These are phyloP conservation scores for Helostoma temminkii DNA, from an alignment of 2,797 vertebrate species.

Conservation along the genomic window DNA sequence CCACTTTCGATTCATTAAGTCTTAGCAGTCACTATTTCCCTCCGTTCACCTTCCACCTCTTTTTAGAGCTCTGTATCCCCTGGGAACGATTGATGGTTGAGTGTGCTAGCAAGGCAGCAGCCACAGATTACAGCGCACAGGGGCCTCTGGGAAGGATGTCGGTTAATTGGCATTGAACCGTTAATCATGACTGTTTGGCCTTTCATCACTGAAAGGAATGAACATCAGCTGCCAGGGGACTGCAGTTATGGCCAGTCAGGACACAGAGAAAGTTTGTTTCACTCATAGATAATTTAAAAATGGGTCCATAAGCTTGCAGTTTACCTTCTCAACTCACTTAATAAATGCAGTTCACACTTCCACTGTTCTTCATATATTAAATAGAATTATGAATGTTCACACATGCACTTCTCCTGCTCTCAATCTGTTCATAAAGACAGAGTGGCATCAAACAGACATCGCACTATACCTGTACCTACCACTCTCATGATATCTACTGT, in stretches of 20 bases:
- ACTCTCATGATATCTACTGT: neutral
- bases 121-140: conserved; percentile 69
- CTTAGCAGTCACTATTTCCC: conserved; percentile 18
- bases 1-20: conserved; percentile 59
- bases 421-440: neutral
- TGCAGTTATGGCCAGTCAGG: conserved; percentile 36
- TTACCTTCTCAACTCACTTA: neutral
- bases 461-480: neutral
- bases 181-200: conserved; percentile 72
- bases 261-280: conserved; percentile 62
- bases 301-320: neutral
- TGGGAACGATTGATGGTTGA: conserved; percentile 64
- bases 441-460: neutral
- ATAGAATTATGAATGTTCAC: too few species aligned
- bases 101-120: conserved; percentile 60
- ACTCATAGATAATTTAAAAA: conserved; percentile 44
- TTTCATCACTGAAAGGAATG: conserved; percentile 78
- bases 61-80: conserved; percentile 44
- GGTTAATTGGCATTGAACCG: conserved; percentile 81
- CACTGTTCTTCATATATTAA: neutral
- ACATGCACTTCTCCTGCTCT: conserved; percentile 3
- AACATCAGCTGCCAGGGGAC: conserved; percentile 65
- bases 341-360: conserved; percentile 16
- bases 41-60: conserved; percentile 36
- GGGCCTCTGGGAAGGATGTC: conserved; percentile 59